Conservation (phyloP, 2,113 vertebrate species). For the Oceanodroma tethys region DNA sequence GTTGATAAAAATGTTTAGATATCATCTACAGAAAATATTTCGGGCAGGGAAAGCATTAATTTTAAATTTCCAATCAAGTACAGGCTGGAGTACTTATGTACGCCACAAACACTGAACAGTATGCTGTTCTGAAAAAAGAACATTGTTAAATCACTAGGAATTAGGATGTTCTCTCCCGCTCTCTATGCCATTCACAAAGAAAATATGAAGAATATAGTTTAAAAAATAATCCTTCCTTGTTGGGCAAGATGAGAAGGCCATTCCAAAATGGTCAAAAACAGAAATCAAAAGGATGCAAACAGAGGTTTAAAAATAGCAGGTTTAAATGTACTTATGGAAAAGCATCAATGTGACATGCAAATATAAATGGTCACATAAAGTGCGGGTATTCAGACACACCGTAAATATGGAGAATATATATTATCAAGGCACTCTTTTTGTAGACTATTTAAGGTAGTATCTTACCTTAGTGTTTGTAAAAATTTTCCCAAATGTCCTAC, state of each 20-base stretch:
- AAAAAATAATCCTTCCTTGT: neutral
- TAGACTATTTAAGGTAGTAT: neutral
- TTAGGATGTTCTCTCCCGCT: neutral
- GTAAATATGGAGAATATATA: neutral
- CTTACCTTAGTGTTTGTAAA: conserved; percentile 98
- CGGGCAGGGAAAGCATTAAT: neutral
- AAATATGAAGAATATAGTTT: neutral
- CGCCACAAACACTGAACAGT: neutral
- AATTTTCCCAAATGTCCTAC: conserved; percentile 97
- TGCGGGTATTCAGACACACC: rapidly evolving
- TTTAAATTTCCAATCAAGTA: neutral
- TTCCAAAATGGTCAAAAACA: neutral
- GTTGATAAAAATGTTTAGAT: neutral
- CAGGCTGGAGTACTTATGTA: neutral
- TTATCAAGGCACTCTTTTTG: neutral
- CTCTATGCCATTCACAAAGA: neutral
- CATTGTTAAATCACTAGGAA: neutral
- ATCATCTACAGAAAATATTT: neutral
- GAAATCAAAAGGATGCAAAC: neutral
- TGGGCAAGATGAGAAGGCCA: neutral
- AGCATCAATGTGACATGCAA: neutral
- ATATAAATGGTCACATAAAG: neutral
- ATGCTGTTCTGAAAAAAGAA: neutral
- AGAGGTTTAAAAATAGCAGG: neutral
- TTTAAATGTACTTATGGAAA: neutral